A percentile compares a stretch with the other conserved stretches of the same genome.
Conservation (phyloP, 2,113 vertebrate genomes). For the Arvicanthis niloticus region DNA sequence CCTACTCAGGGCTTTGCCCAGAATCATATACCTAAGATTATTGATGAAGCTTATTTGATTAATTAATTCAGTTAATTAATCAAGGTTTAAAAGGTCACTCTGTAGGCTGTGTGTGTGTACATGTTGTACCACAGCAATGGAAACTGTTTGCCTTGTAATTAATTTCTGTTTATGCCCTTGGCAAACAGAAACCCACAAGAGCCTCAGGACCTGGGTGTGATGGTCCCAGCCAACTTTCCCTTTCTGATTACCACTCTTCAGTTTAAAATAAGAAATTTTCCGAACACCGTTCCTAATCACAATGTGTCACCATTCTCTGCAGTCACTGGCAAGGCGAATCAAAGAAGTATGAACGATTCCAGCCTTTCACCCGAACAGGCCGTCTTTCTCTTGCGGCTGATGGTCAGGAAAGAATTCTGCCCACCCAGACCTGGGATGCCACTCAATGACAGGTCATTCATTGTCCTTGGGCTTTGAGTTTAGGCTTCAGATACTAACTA, state of each 20-base stretch:
- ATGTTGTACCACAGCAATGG: background rate
- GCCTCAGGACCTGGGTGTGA: background rate
- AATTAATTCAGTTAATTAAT: background rate
- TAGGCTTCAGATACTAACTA: slow-evolving; percentile 43
- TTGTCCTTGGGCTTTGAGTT: slow-evolving; percentile 57
- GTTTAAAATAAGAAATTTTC: slow-evolving; percentile 58
- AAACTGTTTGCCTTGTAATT: background rate
- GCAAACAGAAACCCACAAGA: background rate
- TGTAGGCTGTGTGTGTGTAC: background rate
- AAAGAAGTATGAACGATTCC: slow-evolving; percentile 57
- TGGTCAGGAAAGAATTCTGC: slow-evolving; percentile 51
- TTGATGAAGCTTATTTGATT: background rate
- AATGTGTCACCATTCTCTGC: slow-evolving; percentile 22
- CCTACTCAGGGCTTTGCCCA: background rate
- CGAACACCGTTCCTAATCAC: slow-evolving; percentile 13
- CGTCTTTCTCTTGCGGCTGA: slow-evolving; percentile 37
- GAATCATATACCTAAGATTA: background rate
- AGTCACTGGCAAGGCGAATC: slow-evolving; percentile 59
- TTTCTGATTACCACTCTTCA: slow-evolving; percentile 53
- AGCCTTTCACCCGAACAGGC: slow-evolving; percentile 18
- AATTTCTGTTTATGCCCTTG: background rate
- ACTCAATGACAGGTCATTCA: slow-evolving; percentile 9
- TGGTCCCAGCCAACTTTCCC: background rate
- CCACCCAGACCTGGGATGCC: background rate
- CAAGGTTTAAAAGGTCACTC: background rate